Evolutionary conservation across 2,113 vertebrate species (phyloP).

Genomic region (Syngnathus typhle): DNA sequence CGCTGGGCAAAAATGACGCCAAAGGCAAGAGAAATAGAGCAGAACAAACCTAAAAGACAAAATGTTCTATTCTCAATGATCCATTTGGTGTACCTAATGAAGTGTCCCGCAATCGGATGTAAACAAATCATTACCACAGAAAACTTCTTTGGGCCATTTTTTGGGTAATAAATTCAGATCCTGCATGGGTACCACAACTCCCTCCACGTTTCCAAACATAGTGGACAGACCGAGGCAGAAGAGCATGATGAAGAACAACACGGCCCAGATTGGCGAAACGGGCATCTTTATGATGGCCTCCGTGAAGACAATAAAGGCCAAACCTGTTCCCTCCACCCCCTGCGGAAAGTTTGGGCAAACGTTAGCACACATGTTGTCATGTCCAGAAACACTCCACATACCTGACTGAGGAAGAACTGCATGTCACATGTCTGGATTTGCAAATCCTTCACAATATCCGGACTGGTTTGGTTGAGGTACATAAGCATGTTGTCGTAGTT

Average conservation of each 20-base stretch:
- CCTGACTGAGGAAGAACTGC: constrained; percentile 64
- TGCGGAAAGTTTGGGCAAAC: constrained; percentile 38
- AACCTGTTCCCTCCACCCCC: constrained; percentile 91
- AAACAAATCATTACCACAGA: constrained; percentile 73
- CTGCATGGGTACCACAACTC: constrained; percentile 83
- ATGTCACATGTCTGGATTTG: constrained; percentile 55
- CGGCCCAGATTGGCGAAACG: constrained; percentile 83
- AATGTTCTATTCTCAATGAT: too few species aligned
- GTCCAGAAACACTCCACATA: constrained; percentile 11
- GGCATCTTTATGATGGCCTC: constrained; percentile 97
- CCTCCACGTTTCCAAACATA: constrained; percentile 94
- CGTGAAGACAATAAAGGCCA: constrained; percentile 96
- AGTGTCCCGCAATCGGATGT: background rate
- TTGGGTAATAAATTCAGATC: constrained; percentile 77
- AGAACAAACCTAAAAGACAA: constrained; percentile 72
- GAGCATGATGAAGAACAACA: constrained; percentile 97
- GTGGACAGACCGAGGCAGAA: constrained; percentile 95
- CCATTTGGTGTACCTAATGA: background rate
- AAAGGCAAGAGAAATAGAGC: constrained; percentile 66
- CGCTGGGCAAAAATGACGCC: constrained; percentile 81
- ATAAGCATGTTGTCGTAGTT: constrained; percentile 49
- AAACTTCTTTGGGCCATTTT: constrained; percentile 82
- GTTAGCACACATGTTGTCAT: background rate
- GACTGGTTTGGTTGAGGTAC: constrained; percentile 51
- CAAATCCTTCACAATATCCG: constrained; percentile 48